Percentiles rank a stretch among this genome's conserved stretches.
phyloP scores from a whole-genome alignment of 2,113 vertebrate species.

The Calidris pygmaea region DNA sequence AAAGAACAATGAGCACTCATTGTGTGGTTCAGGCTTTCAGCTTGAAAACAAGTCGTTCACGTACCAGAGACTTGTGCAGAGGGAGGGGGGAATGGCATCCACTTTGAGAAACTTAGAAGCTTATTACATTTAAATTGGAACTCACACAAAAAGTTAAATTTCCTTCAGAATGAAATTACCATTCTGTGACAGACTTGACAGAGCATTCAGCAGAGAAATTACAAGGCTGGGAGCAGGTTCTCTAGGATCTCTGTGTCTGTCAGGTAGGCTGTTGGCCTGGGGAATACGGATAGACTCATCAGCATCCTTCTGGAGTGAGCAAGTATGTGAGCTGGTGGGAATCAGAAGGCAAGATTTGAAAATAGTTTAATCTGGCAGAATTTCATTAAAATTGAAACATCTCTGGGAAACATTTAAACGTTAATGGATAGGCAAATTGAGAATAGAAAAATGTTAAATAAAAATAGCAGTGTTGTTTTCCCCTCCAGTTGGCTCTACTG shows the following conservation, averaged over 20 bases:
- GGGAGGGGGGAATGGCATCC: background rate
- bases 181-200: background rate
- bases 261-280: background rate
- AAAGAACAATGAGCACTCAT: background rate
- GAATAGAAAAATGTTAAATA: background rate
- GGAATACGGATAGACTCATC: background rate
- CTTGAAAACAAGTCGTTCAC: background rate
- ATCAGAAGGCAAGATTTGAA: background rate
- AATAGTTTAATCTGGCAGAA: slow-evolving; percentile 12
- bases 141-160: background rate
- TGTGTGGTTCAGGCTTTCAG: background rate
- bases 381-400: background rate
- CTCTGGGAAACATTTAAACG: background rate
- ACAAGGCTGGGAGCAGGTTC: background rate
- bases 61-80: background rate
- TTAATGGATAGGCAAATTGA: background rate
- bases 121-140: background rate
- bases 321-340: background rate
- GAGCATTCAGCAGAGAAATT: background rate
- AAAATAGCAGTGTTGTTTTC: background rate
- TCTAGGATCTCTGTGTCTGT: background rate
- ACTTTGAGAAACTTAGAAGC: background rate
- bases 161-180: background rate
- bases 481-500: background rate
- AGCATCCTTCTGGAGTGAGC: background rate